A percentile compares a stretch with the other conserved stretches of the same genome.
phyloP scores from a whole-genome alignment of 2,888 invertebrate genomes.

The Lithophane ornitopus region DNA sequence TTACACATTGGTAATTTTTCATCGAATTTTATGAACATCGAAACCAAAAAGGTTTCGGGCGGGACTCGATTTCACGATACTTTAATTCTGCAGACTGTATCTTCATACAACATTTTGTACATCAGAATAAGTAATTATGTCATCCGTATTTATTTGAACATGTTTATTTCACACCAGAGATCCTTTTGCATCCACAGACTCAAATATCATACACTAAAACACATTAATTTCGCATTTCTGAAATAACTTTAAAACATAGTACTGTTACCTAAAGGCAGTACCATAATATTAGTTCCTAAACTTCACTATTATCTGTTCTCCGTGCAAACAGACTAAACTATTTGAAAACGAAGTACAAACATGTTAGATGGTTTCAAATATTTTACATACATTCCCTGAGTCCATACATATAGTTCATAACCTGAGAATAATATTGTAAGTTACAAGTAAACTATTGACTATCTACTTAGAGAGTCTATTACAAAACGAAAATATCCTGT shows the following conservation, averaged over 20 bases:
- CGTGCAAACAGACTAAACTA: constrained; percentile 42
- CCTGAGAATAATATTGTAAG: constrained; percentile 5
- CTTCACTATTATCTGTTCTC: not conserved
- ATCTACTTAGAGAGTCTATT: not conserved
- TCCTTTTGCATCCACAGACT: not conserved
- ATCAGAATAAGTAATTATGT: not conserved
- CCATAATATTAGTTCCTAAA: constrained; percentile 17
- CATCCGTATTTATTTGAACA: not conserved
- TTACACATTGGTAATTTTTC: constrained; percentile 14
- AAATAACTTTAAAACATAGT: not conserved
- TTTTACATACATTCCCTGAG: constrained; percentile 1
- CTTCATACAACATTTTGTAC: not conserved
- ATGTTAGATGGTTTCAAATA: constrained; percentile 12
- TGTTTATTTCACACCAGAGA: not conserved
- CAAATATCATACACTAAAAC: not conserved
- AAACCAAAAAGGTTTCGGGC: not conserved
- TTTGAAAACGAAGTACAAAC: constrained; percentile 30
- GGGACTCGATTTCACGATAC: not conserved
- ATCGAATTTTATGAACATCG: not conserved
- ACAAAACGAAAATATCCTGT: not conserved
- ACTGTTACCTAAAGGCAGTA: not conserved
- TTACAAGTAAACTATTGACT: not conserved
- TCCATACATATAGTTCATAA: too few species aligned
- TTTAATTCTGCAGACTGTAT: not conserved
- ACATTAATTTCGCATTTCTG: not conserved